Evolutionary conservation across 2,888 invertebrate species (phyloP).

Genomic region (Tholera decimalis): DNA sequence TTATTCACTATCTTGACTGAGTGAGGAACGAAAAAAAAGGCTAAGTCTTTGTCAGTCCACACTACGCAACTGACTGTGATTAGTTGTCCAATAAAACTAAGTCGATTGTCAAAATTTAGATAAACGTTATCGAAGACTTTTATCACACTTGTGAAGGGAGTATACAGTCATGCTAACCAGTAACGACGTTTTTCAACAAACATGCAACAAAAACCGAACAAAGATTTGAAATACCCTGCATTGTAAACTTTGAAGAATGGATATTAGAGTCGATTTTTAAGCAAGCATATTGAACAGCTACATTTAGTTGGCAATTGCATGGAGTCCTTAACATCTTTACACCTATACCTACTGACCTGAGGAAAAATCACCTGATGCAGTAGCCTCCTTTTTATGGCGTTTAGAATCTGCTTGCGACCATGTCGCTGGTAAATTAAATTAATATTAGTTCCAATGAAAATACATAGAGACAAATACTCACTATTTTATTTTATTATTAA

Average conservation of each 20-base stretch:
- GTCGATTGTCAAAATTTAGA: no score
- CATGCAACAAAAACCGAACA: not conserved
- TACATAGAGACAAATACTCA: no score
- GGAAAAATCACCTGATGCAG: conserved; percentile 72
- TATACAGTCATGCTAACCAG: no score
- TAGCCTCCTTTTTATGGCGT: conserved; percentile 80
- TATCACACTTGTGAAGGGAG: no score
- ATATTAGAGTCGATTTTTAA: not conserved
- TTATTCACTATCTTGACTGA: no score
- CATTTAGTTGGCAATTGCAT: not conserved
- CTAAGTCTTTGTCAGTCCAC: no score
- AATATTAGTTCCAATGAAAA: conserved; percentile 15
- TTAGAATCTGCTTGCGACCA: conserved; percentile 82
- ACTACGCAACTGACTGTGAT: no score
- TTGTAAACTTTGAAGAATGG: not conserved
- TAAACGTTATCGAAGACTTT: no score
- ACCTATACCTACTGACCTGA: conserved; percentile 75
- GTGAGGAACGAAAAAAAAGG: no score
- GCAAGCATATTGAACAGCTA: not conserved
- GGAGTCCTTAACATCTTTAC: not conserved
- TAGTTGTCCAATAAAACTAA: no score
- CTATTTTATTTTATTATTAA: no score
- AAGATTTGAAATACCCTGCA: not conserved
- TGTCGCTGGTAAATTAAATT: conserved; percentile 74
- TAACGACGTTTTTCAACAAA: not conserved